Base-by-base conservation (phyloP, 2,888 invertebrate species). In the Adela reaumurella region DNA sequence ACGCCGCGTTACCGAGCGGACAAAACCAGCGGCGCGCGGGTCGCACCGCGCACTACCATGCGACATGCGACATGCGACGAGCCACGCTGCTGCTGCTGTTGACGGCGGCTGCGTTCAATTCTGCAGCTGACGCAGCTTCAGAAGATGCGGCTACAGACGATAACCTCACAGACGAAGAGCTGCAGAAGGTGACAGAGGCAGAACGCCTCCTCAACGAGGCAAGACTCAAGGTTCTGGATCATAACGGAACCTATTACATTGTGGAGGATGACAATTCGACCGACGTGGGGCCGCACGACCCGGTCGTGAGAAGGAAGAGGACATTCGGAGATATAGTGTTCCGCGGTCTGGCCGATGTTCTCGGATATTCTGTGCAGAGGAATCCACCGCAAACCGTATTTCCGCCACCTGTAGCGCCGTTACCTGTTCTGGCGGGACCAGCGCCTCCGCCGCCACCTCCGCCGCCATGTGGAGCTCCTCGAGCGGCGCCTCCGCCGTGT, bases 251-350 rank as follows among this genome's bases (percentile, higher is more conserved):
- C 45, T 17, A 16, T 10, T 64, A 64, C n/a, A 53, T 63, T 35
- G 54, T 58, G 5, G 64, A 63, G 2, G 49, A 59, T 19, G 48
- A 45, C 14, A 49, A 46, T 17, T 41, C 24, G 11, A 41, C 1
- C 66, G 68, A 47, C 65, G 61, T 2, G 6, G 49, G 43, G 14
- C 65, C 67, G 11, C 66, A 67, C 49, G 72, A 67, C 45, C 68
- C 73, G 10, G 60, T 78, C 24, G 73, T 78, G 46, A 62, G 80
- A n/a, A 70, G 70, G 63, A 80, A 80, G 57, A 60, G 80, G 48
- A 80, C 79, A 1, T 79, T 80, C 56, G 79, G 80, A 6, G 77
- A 80, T 49, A 63, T 79, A 52, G 76, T 80, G 59, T 80, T 80
- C 56, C 62, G 77, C 49, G 80, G 81, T 1, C 58, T 80, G n/a